A percentile compares a stretch with the other conserved stretches of the same genome.
Evolutionary conservation across 2,888 invertebrate genomes (phyloP).

Genomic region (Stenodera caucasica): DNA sequence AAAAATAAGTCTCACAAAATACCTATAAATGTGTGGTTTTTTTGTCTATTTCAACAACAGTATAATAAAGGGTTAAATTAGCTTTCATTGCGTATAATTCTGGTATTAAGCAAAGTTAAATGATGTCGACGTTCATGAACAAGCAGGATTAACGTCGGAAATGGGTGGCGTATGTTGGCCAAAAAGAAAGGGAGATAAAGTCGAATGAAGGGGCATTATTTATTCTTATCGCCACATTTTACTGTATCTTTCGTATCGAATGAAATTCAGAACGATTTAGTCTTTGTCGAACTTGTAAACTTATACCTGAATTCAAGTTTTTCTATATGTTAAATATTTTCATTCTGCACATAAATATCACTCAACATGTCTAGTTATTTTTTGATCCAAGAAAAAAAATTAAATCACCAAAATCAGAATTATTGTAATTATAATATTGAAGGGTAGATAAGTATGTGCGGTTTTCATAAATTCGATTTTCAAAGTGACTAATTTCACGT

Average conservation of each 20-base stretch:
- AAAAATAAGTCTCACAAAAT: too few species aligned
- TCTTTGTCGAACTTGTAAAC: slow-evolving; percentile 41
- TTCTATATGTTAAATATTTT: slow-evolving; percentile 21
- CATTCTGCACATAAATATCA: slow-evolving; percentile 8
- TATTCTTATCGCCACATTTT: slow-evolving; percentile 53
- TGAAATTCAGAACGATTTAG: slow-evolving; percentile 47
- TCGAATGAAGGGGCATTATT: slow-evolving; percentile 51
- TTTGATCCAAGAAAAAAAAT: too few species aligned
- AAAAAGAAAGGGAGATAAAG: slow-evolving; percentile 50
- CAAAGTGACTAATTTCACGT: slow-evolving; percentile 10
- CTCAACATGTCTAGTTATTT: too few species aligned
- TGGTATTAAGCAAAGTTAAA: slow-evolving; percentile 51
- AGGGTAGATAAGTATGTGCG: neutral
- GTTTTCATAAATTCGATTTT: neutral
- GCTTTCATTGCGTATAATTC: slow-evolving; percentile 19
- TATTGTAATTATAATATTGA: neutral
- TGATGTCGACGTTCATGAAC: slow-evolving; percentile 52
- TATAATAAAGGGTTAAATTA: slow-evolving; percentile 10
- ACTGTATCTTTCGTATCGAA: slow-evolving; percentile 46
- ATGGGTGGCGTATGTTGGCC: slow-evolving; percentile 52
- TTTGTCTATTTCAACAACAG: neutral
- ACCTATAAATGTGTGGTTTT: neutral
- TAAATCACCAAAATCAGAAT: neutral
- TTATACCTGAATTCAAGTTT: slow-evolving; percentile 38
- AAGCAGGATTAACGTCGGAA: slow-evolving; percentile 54